Conservation (phyloP, 1,140 invertebrate species). For the Anastrepha obliqua region DNA sequence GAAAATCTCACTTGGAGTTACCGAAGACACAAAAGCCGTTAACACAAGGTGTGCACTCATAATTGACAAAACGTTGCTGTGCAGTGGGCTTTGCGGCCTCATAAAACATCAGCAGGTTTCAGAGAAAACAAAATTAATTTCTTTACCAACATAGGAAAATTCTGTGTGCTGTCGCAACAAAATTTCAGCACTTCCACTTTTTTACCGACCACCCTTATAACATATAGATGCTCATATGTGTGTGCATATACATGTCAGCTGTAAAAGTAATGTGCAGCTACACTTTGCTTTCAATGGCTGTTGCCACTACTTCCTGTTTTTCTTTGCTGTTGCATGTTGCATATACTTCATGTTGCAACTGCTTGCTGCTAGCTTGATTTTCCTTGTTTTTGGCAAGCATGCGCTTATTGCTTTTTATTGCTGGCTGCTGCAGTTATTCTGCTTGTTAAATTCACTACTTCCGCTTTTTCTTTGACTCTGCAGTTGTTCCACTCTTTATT, state of each 20-base stretch:
- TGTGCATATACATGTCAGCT: not conserved
- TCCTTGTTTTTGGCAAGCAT: conserved; percentile 30
- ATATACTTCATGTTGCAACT: not conserved
- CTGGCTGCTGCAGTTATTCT: conserved; percentile 5
- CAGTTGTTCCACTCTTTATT: not conserved
- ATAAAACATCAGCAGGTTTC: no score
- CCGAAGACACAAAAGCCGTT: no score
- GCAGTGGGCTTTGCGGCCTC: no score
- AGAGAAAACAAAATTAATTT: no score
- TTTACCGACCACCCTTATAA: no score
- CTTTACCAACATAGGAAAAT: no score
- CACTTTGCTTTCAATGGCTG: not conserved
- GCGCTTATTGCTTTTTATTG: conserved; percentile 31
- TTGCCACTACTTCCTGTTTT: not conserved
- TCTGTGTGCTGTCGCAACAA: no score
- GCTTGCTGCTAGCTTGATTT: not conserved
- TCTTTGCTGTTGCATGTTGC: not conserved
- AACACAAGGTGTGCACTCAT: no score
- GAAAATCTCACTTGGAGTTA: no score
- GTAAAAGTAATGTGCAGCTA: conserved; percentile 1
- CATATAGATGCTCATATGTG: no score
- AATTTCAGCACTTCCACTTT: no score
- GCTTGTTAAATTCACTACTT: conserved; percentile 16
- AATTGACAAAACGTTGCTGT: no score
- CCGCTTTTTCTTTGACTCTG: not conserved